phyloP scores from a whole-genome alignment of 2,113 vertebrate genomes.

The Rhabdornis inornatus region DNA sequence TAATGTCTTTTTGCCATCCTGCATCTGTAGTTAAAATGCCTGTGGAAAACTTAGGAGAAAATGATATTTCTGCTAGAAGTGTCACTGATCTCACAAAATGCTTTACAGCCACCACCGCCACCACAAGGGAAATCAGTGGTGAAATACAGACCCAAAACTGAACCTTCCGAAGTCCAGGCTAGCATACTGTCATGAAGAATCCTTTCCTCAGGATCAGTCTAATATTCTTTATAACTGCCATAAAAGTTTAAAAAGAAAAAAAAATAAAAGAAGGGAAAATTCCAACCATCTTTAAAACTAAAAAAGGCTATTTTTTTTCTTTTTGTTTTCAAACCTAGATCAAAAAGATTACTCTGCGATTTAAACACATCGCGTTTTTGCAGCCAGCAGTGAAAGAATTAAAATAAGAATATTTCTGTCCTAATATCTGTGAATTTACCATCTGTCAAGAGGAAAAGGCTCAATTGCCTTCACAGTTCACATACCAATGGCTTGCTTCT shows the following conservation, averaged over 20 bases:
- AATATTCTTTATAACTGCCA: background rate
- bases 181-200: background rate
- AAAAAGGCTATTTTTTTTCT: background rate
- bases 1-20: background rate
- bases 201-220: background rate
- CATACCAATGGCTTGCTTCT: background rate
- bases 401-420: slow-evolving; percentile 13
- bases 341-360: slow-evolving; percentile 9
- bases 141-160: background rate
- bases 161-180: background rate
- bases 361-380: background rate
- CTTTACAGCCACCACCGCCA: background rate
- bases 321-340: background rate
- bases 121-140: background rate
- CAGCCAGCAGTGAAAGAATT: background rate
- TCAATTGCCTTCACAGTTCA: background rate
- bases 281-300: background rate
- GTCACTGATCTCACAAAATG: slow-evolving; percentile 3
- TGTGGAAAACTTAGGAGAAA: background rate
- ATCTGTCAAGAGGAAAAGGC: background rate
- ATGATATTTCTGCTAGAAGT: background rate
- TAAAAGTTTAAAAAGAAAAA: background rate
- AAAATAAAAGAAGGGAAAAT: background rate
- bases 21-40: background rate
- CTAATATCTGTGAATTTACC: background rate